A percentile compares a stretch with the other conserved stretches of the same genome.
Conservation (phyloP, 2,888 invertebrate species). For the Perizoma affinitatum region DNA sequence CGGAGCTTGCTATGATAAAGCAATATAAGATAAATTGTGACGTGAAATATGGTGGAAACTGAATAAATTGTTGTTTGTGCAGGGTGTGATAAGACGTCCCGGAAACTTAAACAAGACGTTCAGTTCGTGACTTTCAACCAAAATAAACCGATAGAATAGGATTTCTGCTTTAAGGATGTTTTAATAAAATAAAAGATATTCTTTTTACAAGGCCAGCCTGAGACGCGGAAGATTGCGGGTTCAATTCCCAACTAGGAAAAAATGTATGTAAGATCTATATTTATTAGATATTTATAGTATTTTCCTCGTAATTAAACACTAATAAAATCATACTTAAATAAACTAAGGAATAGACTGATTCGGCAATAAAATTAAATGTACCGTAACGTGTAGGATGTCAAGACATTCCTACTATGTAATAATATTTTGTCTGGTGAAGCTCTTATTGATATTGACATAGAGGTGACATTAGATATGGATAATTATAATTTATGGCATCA, state of each 20-base stretch:
- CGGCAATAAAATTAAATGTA: constrained; percentile 19
- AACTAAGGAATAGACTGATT: constrained; percentile 4
- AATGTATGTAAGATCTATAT: no score
- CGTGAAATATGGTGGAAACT: background rate
- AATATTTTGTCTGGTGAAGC: constrained; percentile 4
- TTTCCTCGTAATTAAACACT: constrained; percentile 1
- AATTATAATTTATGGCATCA: constrained; percentile 15
- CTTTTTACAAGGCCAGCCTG: no score
- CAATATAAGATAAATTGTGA: background rate
- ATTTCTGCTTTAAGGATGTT: no score
- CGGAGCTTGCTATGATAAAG: constrained; percentile 6
- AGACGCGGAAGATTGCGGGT: no score
- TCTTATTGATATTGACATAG: constrained; percentile 3
- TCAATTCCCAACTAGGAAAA: no score
- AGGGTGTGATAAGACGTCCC: no score
- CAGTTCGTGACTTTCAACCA: no score
- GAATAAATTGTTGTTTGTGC: no score
- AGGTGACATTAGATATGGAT: constrained; percentile 1
- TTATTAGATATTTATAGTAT: no score
- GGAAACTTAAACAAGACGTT: no score
- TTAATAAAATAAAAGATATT: no score
- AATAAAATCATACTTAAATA: constrained; percentile 1
- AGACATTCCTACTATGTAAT: constrained; percentile 11
- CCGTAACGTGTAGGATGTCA: constrained; percentile 18
- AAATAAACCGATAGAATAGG: no score